These are phyloP conservation scores for Pectinophora gossypiella DNA, from an alignment of 1,140 invertebrate genomes.

Conservation along the genomic window DNA sequence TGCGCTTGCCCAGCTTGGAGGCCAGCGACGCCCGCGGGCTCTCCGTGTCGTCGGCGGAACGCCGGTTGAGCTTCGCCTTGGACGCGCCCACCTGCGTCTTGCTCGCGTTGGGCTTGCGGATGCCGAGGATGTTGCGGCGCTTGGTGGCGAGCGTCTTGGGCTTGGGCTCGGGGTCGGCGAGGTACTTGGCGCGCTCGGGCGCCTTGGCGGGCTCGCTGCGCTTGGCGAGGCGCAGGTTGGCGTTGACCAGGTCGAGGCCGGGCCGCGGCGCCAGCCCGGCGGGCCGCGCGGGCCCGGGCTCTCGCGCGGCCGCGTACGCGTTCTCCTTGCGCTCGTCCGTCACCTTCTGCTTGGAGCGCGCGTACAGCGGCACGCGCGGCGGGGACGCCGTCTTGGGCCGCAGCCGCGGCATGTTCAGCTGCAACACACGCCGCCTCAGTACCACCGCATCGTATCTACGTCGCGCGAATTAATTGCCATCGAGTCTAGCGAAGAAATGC, in stretches of 20 bases:
- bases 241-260: conserved; percentile 45
- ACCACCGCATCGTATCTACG: no score
- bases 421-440: conserved; percentile 24
- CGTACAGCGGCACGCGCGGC: conserved; percentile 45
- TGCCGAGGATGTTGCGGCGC: conserved; percentile 51
- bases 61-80: conserved; percentile 37
- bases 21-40: conserved; percentile 33
- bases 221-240: conserved; percentile 50
- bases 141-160: conserved; percentile 52
- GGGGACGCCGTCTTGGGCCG: conserved; percentile 58
- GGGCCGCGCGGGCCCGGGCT: conserved; percentile 18
- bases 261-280: conserved; percentile 41
- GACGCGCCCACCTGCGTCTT: conserved; percentile 38
- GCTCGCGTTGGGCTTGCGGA: conserved; percentile 55
- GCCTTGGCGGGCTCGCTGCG: conserved; percentile 53
- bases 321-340: conserved; percentile 65
- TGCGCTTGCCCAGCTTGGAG: conserved; percentile 41
- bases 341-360: conserved; percentile 53
- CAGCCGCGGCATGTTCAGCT: conserved; percentile 60
- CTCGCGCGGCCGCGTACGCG: conserved; percentile 43
- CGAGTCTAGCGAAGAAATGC: neutral
- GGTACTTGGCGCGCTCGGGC: conserved; percentile 39
- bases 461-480: no score
- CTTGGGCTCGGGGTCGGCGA: conserved; percentile 53
- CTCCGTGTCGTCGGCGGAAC: conserved; percentile 43